These are phyloP conservation scores for Lithodes maja DNA, from an alignment of 2,888 invertebrate species.

Conservation along the genomic window DNA sequence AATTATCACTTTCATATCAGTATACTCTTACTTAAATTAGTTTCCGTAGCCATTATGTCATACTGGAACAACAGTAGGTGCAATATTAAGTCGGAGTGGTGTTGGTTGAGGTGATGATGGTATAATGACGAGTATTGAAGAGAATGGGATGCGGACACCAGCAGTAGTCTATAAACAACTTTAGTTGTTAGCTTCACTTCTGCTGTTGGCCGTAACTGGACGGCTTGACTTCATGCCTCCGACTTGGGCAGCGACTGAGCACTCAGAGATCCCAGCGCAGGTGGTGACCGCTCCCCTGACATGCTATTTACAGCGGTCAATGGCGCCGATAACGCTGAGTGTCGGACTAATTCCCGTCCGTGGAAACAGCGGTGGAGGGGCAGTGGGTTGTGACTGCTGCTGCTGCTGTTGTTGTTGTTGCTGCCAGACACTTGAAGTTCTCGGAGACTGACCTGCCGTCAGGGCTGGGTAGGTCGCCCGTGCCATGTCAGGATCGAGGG, in stretches of 20 bases:
- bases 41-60: too few species aligned
- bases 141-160: conserved; percentile 55
- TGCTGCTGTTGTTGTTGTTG: conserved; percentile 57
- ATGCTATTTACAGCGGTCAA: conserved; percentile 50
- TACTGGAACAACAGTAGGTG: conserved; percentile 50
- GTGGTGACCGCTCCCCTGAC: conserved; percentile 58
- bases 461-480: conserved; percentile 77
- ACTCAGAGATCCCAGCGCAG: conserved; percentile 42
- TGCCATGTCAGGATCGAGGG: conserved; percentile 87
- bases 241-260: conserved; percentile 60
- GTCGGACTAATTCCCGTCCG: conserved; percentile 56
- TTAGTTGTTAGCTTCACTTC: conserved; percentile 46
- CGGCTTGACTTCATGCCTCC: conserved; percentile 67
- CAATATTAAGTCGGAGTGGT: conserved; percentile 40
- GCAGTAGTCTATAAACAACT: conserved; percentile 57
- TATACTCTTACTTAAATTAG: too few species aligned
- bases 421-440: conserved; percentile 61
- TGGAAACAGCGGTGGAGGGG: conserved; percentile 63
- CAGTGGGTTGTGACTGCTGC: conserved; percentile 51
- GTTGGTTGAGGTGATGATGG: conserved; percentile 37
- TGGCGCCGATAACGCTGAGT: conserved; percentile 38
- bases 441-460: conserved; percentile 72
- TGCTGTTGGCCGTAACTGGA: conserved; percentile 64
- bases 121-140: conserved; percentile 61
- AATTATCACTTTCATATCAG: too few species aligned